Percentiles rank a stretch among this genome's conserved stretches.
Evolutionary conservation across 1,140 invertebrate genomes (phyloP).

Genomic region (Paralvinella palmiformis): DNA sequence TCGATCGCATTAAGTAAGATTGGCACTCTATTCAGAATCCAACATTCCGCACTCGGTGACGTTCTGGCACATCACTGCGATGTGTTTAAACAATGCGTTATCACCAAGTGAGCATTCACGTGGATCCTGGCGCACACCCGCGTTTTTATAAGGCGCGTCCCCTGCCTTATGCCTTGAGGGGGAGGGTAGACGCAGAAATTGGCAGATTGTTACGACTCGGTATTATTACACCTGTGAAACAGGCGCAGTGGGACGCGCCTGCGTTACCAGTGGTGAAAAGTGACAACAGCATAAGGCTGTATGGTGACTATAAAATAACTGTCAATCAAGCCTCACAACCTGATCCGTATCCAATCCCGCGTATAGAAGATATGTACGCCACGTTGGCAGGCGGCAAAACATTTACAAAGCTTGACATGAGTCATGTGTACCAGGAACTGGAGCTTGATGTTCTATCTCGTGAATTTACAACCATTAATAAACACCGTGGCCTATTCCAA

Average conservation of each 20-base stretch:
- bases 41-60: not conserved
- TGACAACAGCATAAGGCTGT: slow-evolving; percentile 36
- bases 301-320: slow-evolving; percentile 41
- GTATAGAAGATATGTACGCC: slow-evolving; percentile 25
- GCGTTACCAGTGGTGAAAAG: slow-evolving; percentile 42
- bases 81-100: not conserved
- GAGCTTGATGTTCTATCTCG: slow-evolving; percentile 28
- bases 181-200: slow-evolving; percentile 31
- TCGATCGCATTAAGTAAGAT: not conserved
- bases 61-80: not conserved
- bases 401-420: slow-evolving; percentile 36
- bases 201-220: slow-evolving; percentile 21
- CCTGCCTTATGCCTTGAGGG: slow-evolving; percentile 35
- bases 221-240: slow-evolving; percentile 20
- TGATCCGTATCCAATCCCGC: slow-evolving; percentile 27
- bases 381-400: slow-evolving; percentile 23
- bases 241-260: slow-evolving; percentile 39
- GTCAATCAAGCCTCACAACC: slow-evolving; percentile 32
- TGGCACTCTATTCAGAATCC: not conserved
- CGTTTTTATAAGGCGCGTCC: slow-evolving; percentile 28
- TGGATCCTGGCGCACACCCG: not conserved
- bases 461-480: slow-evolving; percentile 20
- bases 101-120: not conserved
- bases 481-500: slow-evolving; percentile 25
- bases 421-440: slow-evolving; percentile 34